Base-by-base conservation (phyloP, 2,797 vertebrate species). In the Harpagifer antarcticus region DNA sequence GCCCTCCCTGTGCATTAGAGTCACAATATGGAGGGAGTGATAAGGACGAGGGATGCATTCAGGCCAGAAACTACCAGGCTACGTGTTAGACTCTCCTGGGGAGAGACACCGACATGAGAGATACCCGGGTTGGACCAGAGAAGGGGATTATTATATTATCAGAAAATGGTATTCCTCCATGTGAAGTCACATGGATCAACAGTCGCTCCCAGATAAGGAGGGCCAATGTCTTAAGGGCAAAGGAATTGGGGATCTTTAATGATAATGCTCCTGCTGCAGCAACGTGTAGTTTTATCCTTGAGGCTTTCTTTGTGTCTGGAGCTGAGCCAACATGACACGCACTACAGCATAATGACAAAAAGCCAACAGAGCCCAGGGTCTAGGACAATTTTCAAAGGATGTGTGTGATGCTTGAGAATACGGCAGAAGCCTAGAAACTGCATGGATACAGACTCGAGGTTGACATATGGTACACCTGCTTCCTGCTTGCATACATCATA, bases 111-210 rank as follows among this genome's bases (percentile, higher is more conserved):
- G 81, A 86, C 79, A 89, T 80, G 72, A 75, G 68, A 83, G 80
- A 88, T 79, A 89, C 23, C 77, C 61, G 27, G 75, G 76, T 71
- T 48, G 57, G 71, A 68, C 81, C 42, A 14, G 62, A 75, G 70
- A 75, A 82, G 76, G 84, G 88, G 33, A 37, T 37, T 37, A 93
- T 93, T 90, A 86, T 85, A 75, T 84, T 84, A 88, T 92, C 87
- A 90, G 91, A 88, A 91, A 93, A 88, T 87, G 71, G 85, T 83
- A 79, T 89, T 90, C 73, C 84, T 78, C 77, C 49, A 79, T 85
- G 74, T 78, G 73, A 85, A 85, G 71, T 85, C 76, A 66, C 79
- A 72, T 63, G 78, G 67, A 86, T 88, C 87, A 84, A 75, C 72
- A 78, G 75, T 71, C 63, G 17, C 53, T 52, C 58, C 31, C 78